Base-by-base conservation (phyloP, 2,113 vertebrate species). In the Choloepus hoffmanni region DNA sequence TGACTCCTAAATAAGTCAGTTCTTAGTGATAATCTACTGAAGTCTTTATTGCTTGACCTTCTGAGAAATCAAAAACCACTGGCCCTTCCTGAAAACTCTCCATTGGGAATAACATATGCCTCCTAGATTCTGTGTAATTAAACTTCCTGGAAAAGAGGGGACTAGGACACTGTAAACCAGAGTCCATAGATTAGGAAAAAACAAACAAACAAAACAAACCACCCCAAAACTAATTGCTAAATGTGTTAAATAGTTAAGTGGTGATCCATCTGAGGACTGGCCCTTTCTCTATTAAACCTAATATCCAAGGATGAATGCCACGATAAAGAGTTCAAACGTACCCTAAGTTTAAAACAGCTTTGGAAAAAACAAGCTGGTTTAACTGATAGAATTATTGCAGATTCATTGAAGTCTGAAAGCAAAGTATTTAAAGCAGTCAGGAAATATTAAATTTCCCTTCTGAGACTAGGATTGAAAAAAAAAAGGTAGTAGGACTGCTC, bases 371-470 rank as follows among this genome's bases (percentile, higher is more conserved):
- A 94, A 81, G 91, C 93, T 95, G 90, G 79, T 95, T 97, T 95
- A 97, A 96, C 95, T 96, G 95, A 96, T 95, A 83, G 92, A 97
- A 97, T 98, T 97, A 97, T 89, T 95, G 96, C 94, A 95, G 62
- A 97, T 96, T 97, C 97, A 97, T n/a, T 97, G 97, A 97, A 92
- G 92, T 96, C 95, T 95, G 93, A 96, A 94, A 96, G 96, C 95
- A 95, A 96, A 97, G 92, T 96, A 97, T 97, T 98, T 97, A 97
- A 97, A 97, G 89, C 81, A 92, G 95, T 96, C 97, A 96, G 92
- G 93, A 97, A 95, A 94, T 96, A 96, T 95, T 97, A 96, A 95
- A 97, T 95, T 87, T 96, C 81, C 77, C 90, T 96, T 94, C 95
- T 93, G 95, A 97, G 95, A 83, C 43, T 43, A 88, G n/a, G 93